Conservation (phyloP, 2,797 vertebrate species). For the Lophotriccus pileatus region DNA sequence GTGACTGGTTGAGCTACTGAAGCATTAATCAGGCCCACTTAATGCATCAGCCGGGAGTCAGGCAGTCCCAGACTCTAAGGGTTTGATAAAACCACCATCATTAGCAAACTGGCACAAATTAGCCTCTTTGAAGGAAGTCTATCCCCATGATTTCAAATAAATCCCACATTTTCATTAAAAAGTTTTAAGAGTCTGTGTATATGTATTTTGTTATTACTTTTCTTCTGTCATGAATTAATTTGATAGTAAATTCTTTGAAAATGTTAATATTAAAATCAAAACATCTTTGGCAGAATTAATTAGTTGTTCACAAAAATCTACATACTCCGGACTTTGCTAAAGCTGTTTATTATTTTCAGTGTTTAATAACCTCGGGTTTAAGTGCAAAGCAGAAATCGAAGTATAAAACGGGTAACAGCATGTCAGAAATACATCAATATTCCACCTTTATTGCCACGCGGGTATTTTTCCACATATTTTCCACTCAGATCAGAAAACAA, state of each 20-base stretch:
- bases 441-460: neutral
- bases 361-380: neutral
- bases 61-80: rapidly evolving
- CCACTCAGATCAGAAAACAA: neutral
- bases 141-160: neutral
- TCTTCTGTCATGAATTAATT: neutral
- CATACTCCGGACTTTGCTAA: neutral
- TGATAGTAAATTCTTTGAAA: neutral
- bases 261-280: neutral
- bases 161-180: neutral
- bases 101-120: neutral
- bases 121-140: neutral
- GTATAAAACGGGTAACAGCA: neutral
- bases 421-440: neutral
- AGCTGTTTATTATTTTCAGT: neutral
- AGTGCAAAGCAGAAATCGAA: neutral
- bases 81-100: neutral
- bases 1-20: neutral
- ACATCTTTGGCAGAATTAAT: neutral
- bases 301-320: neutral
- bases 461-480: neutral
- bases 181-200: neutral
- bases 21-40: rapidly evolving
- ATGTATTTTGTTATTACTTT: neutral
- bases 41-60: neutral